Evolutionary conservation across 2,888 invertebrate genomes (phyloP).

Genomic region (Myathropa florea): DNA sequence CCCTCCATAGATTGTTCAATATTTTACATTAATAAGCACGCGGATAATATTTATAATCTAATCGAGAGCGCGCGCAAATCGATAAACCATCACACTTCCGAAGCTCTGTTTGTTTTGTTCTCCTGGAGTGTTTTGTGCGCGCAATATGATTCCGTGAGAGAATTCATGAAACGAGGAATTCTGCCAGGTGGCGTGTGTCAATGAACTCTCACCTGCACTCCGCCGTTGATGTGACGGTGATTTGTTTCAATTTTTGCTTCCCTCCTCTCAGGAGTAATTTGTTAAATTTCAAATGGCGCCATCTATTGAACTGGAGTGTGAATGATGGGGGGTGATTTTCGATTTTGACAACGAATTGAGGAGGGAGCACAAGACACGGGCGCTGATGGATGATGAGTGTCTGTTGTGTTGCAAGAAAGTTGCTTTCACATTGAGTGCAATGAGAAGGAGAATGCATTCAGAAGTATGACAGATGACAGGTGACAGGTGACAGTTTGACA

Average conservation of each 20-base stretch:
- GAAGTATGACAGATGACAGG: conserved; percentile 1
- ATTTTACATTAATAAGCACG: conserved; percentile 41
- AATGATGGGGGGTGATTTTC: background rate
- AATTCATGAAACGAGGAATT: background rate
- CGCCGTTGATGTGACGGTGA: background rate
- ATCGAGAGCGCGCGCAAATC: conserved; percentile 32
- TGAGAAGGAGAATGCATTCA: background rate
- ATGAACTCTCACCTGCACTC: conserved; percentile 44
- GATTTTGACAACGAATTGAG: background rate
- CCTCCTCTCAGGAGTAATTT: background rate
- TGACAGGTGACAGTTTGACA: conserved; percentile 16
- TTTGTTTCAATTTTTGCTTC: conserved; percentile 19
- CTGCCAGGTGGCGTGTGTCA: conserved; percentile 48
- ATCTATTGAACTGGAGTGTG: background rate
- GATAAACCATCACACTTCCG: conserved; percentile 30
- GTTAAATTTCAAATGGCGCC: background rate
- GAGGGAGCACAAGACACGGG: background rate
- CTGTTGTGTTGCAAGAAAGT: background rate
- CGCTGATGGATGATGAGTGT: background rate
- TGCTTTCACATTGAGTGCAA: background rate
- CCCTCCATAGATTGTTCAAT: conserved; percentile 28
- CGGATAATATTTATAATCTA: conserved; percentile 29
- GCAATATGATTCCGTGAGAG: background rate
- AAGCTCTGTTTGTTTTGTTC: conserved; percentile 4
- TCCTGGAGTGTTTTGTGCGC: background rate